Conservation (phyloP, 2,113 vertebrate species). For the Uropsilus gracilis region DNA sequence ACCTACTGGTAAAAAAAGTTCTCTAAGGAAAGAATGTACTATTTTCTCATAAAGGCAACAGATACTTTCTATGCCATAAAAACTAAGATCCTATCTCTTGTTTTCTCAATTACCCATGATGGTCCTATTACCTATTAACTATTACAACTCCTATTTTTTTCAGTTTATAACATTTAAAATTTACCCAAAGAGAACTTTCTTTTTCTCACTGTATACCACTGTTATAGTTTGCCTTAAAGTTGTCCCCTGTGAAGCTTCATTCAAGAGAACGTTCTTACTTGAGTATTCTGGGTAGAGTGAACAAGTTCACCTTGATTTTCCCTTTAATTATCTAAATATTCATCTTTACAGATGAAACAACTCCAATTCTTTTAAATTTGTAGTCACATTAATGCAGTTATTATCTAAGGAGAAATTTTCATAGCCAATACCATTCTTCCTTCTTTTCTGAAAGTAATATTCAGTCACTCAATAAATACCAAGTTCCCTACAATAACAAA, state of each 20-base stretch:
- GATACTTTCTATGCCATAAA: background rate
- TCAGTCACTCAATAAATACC: too few relatives aligned
- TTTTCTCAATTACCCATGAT: background rate
- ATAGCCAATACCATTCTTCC: too few relatives aligned
- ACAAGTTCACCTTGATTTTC: slow-evolving; percentile 26
- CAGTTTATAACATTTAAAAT: background rate
- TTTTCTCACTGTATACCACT: background rate
- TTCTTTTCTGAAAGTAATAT: background rate
- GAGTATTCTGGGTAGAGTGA: background rate
- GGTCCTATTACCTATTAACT: background rate
- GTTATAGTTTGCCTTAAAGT: background rate
- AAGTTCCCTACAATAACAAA: too few relatives aligned
- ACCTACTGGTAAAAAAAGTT: background rate
- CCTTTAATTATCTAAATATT: slow-evolving; percentile 14
- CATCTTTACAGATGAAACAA: slow-evolving; percentile 33
- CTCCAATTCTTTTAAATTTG: slow-evolving; percentile 2
- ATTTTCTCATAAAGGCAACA: slow-evolving; percentile 19
- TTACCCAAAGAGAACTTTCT: background rate
- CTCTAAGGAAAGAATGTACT: background rate
- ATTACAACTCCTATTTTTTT: background rate
- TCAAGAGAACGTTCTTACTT: slow-evolving; percentile 29
- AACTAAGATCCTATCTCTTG: background rate
- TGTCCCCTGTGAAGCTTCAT: background rate
- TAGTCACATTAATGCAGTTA: slow-evolving; percentile 8
- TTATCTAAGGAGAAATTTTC: too few relatives aligned